Conservation (phyloP, 2,888 invertebrate genomes). For the Cotesia congregata region DNA sequence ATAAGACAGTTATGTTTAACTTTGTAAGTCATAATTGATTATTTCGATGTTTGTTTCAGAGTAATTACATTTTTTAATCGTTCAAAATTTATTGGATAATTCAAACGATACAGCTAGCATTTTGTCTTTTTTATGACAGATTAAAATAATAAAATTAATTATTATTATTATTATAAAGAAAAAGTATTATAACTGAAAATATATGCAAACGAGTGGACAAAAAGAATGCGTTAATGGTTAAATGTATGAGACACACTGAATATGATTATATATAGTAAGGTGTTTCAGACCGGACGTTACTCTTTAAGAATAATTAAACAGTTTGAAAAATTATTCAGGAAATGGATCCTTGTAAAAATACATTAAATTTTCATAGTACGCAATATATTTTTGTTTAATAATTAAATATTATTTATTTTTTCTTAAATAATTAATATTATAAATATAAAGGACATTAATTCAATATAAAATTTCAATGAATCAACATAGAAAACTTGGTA, state of each 20-base stretch:
- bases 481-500: no score
- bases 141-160: no score
- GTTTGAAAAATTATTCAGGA: conserved; percentile 66
- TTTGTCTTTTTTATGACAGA: not conserved
- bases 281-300: conserved; percentile 63
- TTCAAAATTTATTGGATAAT: not conserved
- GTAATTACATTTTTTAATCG: conserved; percentile 3
- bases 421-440: no score
- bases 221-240: conserved; percentile 33
- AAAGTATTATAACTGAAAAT: conserved; percentile 23
- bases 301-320: conserved; percentile 62
- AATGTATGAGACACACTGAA: conserved; percentile 57
- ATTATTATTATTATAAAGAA: no score
- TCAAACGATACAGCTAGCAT: no score
- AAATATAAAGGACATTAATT: no score
- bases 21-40: conserved; percentile 31
- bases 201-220: conserved; percentile 32
- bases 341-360: conserved; percentile 53
- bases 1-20: conserved; percentile 27
- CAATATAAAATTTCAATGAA: no score
- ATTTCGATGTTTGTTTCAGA: conserved; percentile 23
- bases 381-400: no score
- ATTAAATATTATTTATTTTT: no score
- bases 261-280: conserved; percentile 42
- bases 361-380: not conserved